Evolutionary conservation across 2,888 invertebrate genomes (phyloP).

Genomic region (Heliconius sara): DNA sequence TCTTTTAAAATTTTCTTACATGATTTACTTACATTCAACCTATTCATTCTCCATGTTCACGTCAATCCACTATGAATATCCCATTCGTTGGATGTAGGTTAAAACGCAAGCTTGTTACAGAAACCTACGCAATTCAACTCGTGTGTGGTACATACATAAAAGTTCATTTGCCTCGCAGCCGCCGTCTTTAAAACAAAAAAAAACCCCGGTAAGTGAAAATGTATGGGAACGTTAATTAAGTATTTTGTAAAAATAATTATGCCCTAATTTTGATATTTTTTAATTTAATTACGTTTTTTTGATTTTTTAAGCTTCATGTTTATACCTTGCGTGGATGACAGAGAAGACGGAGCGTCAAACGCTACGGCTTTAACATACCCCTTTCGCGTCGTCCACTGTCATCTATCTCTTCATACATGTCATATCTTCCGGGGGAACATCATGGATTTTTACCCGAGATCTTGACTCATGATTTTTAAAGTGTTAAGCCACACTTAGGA

Average conservation of each 20-base stretch:
- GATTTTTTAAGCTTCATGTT: too few species aligned
- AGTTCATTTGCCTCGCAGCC: constrained; percentile 14
- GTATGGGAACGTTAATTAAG: constrained; percentile 11
- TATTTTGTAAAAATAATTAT: background rate
- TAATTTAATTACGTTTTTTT: too few species aligned
- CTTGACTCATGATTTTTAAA: too few species aligned
- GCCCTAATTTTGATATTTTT: background rate
- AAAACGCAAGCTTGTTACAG: constrained; percentile 24
- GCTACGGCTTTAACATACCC: too few species aligned
- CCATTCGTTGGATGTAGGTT: constrained; percentile 22
- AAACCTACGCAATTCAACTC: constrained; percentile 8
- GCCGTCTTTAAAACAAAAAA: background rate
- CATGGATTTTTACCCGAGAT: too few species aligned
- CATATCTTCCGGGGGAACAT: too few species aligned
- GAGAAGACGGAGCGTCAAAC: too few species aligned
- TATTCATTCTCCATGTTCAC: background rate
- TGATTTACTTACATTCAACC: background rate
- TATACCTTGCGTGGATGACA: too few species aligned
- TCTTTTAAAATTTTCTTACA: background rate
- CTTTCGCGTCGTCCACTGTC: too few species aligned
- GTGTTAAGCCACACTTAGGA: too few species aligned
- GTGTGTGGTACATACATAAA: background rate
- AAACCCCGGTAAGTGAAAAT: background rate
- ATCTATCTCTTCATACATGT: too few species aligned
- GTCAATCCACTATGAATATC: constrained; percentile 8